Conservation (phyloP, 2,113 vertebrate genomes). For the Rostratula benghalensis region DNA sequence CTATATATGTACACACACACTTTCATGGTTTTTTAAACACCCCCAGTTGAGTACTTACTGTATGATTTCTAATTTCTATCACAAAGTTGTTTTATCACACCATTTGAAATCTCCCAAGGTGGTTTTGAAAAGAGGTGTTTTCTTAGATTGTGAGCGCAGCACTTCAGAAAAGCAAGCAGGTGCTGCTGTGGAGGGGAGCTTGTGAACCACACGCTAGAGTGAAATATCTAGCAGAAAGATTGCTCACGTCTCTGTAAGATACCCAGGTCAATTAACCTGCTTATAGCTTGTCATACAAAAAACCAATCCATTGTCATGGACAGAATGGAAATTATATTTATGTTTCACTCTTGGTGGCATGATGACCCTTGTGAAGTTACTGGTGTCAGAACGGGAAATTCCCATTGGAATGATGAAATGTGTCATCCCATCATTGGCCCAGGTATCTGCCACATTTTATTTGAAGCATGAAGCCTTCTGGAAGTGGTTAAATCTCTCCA, state of each 20-base stretch:
- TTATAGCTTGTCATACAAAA: neutral
- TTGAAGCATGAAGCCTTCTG: neutral
- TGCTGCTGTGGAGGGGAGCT: neutral
- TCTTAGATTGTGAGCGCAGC: constrained; percentile 32
- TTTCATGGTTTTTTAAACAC: neutral
- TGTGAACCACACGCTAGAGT: neutral
- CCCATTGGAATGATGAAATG: constrained; percentile 33
- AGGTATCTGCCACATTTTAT: constrained; percentile 17
- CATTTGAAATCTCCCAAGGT: constrained; percentile 30
- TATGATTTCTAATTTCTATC: constrained; percentile 53
- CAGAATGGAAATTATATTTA: constrained; percentile 29
- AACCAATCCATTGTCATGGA: neutral
- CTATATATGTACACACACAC: neutral
- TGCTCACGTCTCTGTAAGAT: constrained; percentile 13
- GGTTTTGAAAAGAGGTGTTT: constrained; percentile 50
- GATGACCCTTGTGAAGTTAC: neutral
- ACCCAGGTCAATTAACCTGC: constrained; percentile 24
- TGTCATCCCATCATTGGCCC: neutral
- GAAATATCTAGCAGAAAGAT: neutral
- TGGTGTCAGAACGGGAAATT: neutral
- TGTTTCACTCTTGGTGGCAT: neutral
- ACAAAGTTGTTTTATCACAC: constrained; percentile 22
- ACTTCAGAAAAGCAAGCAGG: constrained; percentile 7
- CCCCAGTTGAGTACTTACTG: neutral
- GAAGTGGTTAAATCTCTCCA: constrained; percentile 27